These are phyloP conservation scores for Sympetrum striolatum DNA, from an alignment of 2,888 invertebrate species.

Conservation along the genomic window DNA sequence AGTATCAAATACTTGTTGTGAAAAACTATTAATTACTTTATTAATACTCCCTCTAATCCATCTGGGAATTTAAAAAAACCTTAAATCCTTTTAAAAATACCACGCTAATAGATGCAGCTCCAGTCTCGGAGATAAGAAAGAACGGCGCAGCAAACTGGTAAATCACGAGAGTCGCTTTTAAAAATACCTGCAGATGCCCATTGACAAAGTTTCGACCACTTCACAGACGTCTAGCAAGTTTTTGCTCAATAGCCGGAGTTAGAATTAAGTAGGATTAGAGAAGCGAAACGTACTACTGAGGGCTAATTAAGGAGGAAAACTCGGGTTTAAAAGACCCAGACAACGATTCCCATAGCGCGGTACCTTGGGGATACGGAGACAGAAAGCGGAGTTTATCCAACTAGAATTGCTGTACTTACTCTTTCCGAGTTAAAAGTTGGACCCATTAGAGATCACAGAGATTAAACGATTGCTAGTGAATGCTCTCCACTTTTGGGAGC, in stretches of 20 bases:
- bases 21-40: no score
- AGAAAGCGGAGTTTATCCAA: background rate
- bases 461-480: no score
- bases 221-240: conserved; percentile 15
- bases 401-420: background rate
- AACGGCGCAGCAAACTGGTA: no score
- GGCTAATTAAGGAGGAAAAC: background rate
- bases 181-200: background rate
- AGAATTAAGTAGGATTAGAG: background rate
- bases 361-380: background rate
- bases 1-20: no score
- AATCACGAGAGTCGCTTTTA: no score
- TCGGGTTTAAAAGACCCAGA: background rate
- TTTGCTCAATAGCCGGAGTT: background rate
- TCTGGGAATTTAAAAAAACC: no score
- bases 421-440: background rate
- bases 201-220: background rate
- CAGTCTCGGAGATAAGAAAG: no score
- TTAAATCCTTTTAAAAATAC: no score
- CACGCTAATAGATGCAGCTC: no score
- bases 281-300: background rate
- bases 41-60: no score
- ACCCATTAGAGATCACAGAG: background rate
- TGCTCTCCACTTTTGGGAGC: no score
- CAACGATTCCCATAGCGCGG: background rate